Evolutionary conservation across 1,140 invertebrate genomes (phyloP).

Genomic region (Caenorhabditis brenneri): DNA sequence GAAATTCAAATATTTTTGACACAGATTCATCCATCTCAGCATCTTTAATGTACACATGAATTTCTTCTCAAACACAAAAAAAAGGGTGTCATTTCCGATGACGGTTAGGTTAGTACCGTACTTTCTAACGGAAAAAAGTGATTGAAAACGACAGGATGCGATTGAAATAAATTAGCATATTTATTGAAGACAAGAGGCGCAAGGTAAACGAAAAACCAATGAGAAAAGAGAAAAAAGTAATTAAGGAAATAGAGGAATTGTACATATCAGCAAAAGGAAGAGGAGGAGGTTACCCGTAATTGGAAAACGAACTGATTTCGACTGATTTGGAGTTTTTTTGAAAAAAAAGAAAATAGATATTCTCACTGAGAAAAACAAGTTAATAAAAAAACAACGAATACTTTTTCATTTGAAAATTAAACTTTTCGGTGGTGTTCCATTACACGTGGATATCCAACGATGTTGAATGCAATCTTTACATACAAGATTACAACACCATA

Average conservation of each 20-base stretch:
- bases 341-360: not conserved
- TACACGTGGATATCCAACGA: slow-evolving; percentile 67
- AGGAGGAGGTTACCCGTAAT: not conserved
- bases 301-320: slow-evolving; percentile 22
- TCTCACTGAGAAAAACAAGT: not conserved
- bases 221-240: slow-evolving; percentile 20
- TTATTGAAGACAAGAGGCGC: slow-evolving; percentile 1
- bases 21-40: not conserved
- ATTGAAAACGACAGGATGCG: slow-evolving; percentile 20
- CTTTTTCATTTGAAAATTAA: slow-evolving; percentile 11
- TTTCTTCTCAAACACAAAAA: not conserved
- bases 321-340: too few species aligned
- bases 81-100: slow-evolving; percentile 14
- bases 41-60: not conserved
- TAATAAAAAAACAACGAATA: not conserved
- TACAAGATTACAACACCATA: slow-evolving; percentile 89
- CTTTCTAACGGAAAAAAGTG: slow-evolving; percentile 31
- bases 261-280: not conserved
- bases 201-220: not conserved
- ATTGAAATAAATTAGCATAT: slow-evolving; percentile 37
- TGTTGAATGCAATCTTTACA: slow-evolving; percentile 80
- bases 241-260: not conserved
- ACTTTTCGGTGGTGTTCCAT: slow-evolving; percentile 21
- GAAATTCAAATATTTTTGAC: slow-evolving; percentile 39
- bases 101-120: slow-evolving; percentile 7